phyloP scores from a whole-genome alignment of 64 coral and sea anemone genomes.

The Hydrozoanthus tunicans region DNA sequence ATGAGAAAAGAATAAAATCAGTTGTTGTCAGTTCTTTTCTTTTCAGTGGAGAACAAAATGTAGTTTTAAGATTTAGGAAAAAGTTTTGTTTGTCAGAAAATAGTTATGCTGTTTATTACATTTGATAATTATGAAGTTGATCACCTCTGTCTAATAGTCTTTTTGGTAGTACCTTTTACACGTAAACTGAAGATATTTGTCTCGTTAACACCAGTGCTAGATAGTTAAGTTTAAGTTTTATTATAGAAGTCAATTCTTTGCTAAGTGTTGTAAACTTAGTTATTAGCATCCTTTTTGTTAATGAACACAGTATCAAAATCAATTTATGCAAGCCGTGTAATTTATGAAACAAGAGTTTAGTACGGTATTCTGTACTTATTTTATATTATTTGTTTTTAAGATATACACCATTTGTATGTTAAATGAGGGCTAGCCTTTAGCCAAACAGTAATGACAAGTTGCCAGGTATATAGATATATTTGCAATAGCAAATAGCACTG shows the following conservation, averaged over 20 bases:
- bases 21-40: not conserved
- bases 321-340: conserved; percentile 42
- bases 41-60: not conserved
- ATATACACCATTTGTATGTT: conserved; percentile 2
- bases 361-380: conserved; percentile 33
- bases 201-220: conserved; percentile 14
- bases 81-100: not conserved
- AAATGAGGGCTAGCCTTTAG: not conserved
- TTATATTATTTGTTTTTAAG: conserved; percentile 61
- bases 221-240: conserved; percentile 54
- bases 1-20: not conserved
- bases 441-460: not conserved
- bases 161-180: not conserved
- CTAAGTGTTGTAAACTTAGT: not conserved
- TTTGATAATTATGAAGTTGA: not conserved
- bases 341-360: conserved; percentile 42
- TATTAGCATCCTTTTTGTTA: not conserved
- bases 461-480: not conserved
- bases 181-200: conserved; percentile 30
- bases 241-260: not conserved
- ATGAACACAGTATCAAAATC: not conserved
- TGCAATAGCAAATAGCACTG: not conserved
- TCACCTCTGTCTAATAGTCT: not conserved
- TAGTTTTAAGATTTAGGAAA: conserved; percentile 20
- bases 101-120: not conserved